phyloP scores from a whole-genome alignment of 2,888 invertebrate genomes.

The Platycnemis pennipes region DNA sequence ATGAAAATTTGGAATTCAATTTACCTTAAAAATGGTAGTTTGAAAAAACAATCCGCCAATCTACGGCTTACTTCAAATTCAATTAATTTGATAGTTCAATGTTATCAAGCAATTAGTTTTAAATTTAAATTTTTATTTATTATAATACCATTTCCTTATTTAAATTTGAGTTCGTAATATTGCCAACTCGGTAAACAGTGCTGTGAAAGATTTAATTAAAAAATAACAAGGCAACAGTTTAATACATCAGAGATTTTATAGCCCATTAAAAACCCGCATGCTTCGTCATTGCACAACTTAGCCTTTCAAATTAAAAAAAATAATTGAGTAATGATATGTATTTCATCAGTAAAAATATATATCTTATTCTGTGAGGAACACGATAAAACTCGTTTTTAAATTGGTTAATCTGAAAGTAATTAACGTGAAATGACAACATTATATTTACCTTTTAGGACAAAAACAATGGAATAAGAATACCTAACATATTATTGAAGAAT shows the following conservation, averaged over 20 bases:
- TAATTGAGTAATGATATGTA: not conserved
- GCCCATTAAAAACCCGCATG: not conserved
- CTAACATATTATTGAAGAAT: no score
- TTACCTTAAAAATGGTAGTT: not conserved
- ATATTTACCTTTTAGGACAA: not conserved
- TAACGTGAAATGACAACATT: not conserved
- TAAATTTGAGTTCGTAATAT: conserved; percentile 16
- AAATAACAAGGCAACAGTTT: not conserved
- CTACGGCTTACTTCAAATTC: not conserved
- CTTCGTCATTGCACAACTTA: conserved; percentile 15
- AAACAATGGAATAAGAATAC: not conserved
- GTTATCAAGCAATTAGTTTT: conserved; percentile 29
- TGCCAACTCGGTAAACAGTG: not conserved
- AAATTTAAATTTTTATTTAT: conserved; percentile 21
- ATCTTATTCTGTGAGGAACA: not conserved
- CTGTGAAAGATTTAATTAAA: conserved; percentile 42
- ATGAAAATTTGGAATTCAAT: no score
- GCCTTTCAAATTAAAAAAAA: conserved; percentile 29
- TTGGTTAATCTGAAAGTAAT: conserved; percentile 25
- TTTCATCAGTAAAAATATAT: conserved; percentile 6
- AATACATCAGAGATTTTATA: not conserved
- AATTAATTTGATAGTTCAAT: not conserved
- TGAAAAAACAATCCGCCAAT: not conserved
- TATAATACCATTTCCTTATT: conserved; percentile 34
- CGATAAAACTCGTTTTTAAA: conserved; percentile 24